A percentile compares a stretch with the other conserved stretches of the same genome.
Evolutionary conservation across 2,888 invertebrate species (phyloP).

Genomic region (Cephus pygmeus): DNA sequence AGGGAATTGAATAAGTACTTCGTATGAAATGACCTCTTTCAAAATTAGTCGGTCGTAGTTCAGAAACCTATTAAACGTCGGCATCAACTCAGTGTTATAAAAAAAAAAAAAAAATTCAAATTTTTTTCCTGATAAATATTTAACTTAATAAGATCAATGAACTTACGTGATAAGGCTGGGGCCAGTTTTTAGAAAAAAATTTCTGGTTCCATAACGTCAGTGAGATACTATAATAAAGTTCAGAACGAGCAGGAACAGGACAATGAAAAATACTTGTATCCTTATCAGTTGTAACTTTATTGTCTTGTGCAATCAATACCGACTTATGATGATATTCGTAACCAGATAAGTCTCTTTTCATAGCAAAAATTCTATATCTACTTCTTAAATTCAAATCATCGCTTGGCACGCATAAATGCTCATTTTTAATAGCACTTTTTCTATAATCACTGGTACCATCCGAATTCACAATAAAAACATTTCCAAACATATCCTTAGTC

Average conservation of each 20-base stretch:
- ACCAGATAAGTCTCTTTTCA: conserved; percentile 48
- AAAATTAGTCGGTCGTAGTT: conserved; percentile 28
- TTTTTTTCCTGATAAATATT: not conserved
- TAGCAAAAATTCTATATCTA: conserved; percentile 48
- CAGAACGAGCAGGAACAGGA: conserved; percentile 29
- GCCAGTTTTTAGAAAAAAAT: conserved; percentile 36
- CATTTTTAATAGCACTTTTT: not conserved
- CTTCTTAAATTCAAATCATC: not conserved
- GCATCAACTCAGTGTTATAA: not conserved
- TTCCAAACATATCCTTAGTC: conserved; percentile 38
- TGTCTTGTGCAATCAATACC: conserved; percentile 23
- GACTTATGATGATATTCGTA: conserved; percentile 54
- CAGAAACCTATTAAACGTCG: conserved; percentile 15
- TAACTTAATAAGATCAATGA: conserved; percentile 2
- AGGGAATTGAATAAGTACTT: conserved; percentile 50
- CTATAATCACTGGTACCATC: conserved; percentile 37
- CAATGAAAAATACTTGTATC: conserved; percentile 33
- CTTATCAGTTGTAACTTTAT: conserved; percentile 27
- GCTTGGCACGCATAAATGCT: too few relatives aligned
- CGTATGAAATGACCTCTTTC: conserved; percentile 30
- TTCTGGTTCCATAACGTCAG: conserved; percentile 32
- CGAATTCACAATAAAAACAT: conserved; percentile 36
- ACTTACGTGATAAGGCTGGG: conserved; percentile 24
- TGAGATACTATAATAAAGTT: conserved; percentile 34
- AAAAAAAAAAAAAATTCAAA: not conserved